phyloP scores from a whole-genome alignment of 2,113 vertebrate species.

The Columbina picui region DNA sequence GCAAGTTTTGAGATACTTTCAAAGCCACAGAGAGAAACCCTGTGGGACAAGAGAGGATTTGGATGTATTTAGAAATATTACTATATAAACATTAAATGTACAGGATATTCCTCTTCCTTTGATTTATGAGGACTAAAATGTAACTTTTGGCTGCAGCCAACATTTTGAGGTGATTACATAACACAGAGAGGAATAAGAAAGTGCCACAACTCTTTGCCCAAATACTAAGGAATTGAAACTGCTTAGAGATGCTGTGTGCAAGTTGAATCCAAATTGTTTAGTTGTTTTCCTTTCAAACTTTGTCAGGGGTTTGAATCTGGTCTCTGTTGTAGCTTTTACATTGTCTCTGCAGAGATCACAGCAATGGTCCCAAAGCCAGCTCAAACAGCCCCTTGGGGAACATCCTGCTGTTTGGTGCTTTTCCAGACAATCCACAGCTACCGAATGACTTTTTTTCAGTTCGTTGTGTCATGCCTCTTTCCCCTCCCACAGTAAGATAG shows the following conservation, averaged over 20 bases:
- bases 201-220: neutral
- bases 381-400: neutral
- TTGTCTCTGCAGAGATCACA: neutral
- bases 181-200: neutral
- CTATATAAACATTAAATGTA: neutral
- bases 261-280: neutral
- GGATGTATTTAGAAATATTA: neutral
- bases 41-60: neutral
- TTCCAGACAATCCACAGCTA: neutral
- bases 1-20: constrained; percentile 27
- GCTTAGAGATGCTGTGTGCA: neutral
- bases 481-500: neutral
- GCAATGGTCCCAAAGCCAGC: neutral
- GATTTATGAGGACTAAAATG: constrained; percentile 7
- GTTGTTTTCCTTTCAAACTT: neutral
- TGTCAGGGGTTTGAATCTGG: neutral
- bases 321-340: neutral
- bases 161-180: neutral
- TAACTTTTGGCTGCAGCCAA: neutral
- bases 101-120: constrained; percentile 26
- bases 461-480: neutral
- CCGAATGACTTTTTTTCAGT: neutral
- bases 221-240: neutral
- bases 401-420: neutral
- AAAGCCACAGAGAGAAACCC: neutral